Conservation (phyloP, 2,888 invertebrate species). For the Ophion slaviceki region DNA sequence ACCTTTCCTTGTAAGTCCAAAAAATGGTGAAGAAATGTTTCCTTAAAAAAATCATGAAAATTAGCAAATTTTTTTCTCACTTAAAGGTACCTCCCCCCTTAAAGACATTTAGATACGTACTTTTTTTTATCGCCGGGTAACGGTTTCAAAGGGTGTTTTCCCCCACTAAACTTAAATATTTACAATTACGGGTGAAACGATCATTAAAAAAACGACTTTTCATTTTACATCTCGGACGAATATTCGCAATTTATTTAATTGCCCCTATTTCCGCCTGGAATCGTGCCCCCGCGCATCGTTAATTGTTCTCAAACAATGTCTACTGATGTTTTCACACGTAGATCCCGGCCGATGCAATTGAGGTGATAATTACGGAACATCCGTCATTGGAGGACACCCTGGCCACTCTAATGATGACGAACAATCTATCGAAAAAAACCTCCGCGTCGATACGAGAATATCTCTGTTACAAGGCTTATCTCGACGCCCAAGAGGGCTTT, state of each 20-base stretch:
- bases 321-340: conserved; percentile 62
- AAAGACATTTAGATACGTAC: too few species aligned
- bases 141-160: background rate
- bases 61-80: too few species aligned
- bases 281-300: background rate
- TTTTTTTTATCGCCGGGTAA: too few species aligned
- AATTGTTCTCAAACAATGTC: background rate
- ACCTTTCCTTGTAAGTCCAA: too few species aligned
- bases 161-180: background rate
- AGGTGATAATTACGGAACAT: conserved; percentile 85
- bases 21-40: too few species aligned
- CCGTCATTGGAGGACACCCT: conserved; percentile 81
- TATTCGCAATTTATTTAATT: background rate
- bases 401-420: conserved; percentile 81
- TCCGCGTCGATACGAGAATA: conserved; percentile 89
- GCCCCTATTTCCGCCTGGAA: background rate
- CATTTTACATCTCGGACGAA: too few species aligned
- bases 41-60: too few species aligned
- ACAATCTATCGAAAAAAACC: conserved; percentile 83
- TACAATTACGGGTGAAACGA: background rate
- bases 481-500: conserved; percentile 94
- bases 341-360: conserved; percentile 88
- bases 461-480: conserved; percentile 93
- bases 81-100: too few species aligned
- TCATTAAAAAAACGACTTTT: background rate